A percentile compares a stretch with the other conserved stretches of the same genome.
These are phyloP conservation scores for Drosophila eohydei DNA, from an alignment of 2,888 invertebrate species.

Conservation along the genomic window DNA sequence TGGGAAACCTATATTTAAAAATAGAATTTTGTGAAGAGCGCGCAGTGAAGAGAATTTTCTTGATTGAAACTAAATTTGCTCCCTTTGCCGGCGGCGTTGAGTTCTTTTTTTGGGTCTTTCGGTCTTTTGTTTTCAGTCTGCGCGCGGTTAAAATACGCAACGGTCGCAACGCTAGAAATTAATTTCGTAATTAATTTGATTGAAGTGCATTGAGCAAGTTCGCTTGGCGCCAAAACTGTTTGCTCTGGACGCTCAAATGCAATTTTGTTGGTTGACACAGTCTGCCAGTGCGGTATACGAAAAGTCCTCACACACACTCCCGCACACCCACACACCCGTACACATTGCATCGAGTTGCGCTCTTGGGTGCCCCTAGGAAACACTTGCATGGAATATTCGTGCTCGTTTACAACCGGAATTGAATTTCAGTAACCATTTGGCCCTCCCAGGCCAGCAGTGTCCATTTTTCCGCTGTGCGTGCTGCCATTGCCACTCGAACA, in stretches of 20 bases:
- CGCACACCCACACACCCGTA: slow-evolving; percentile 7
- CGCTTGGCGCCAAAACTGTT: slow-evolving; percentile 66
- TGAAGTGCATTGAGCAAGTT: slow-evolving; percentile 37
- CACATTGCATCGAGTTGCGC: slow-evolving; percentile 12
- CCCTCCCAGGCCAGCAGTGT: slow-evolving; percentile 37
- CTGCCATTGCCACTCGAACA: slow-evolving; percentile 18
- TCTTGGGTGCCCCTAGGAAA: slow-evolving; percentile 27
- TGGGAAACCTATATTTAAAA: slow-evolving; percentile 54
- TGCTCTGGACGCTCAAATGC: slow-evolving; percentile 67
- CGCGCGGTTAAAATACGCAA: slow-evolving; percentile 46
- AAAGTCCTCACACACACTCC: neutral
- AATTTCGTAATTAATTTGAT: slow-evolving; percentile 38
- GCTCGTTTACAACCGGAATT: slow-evolving; percentile 57
- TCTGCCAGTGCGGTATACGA: slow-evolving; percentile 61
- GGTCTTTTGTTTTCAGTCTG: slow-evolving; percentile 42
- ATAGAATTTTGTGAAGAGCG: slow-evolving; percentile 50
- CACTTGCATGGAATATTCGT: slow-evolving; percentile 32
- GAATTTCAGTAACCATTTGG: slow-evolving; percentile 49
- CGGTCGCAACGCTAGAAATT: slow-evolving; percentile 54
- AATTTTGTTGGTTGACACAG: slow-evolving; percentile 82
- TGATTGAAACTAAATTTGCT: slow-evolving; percentile 19
- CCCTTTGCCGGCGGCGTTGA: slow-evolving; percentile 29
- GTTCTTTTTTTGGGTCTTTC: slow-evolving; percentile 14
- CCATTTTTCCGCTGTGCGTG: slow-evolving; percentile 38
- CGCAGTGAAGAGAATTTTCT: slow-evolving; percentile 37